Evolutionary conservation across 2,888 invertebrate genomes (phyloP), one percentile per base, ranked within the genome.

Genomic region (Autographa gamma): DNA sequence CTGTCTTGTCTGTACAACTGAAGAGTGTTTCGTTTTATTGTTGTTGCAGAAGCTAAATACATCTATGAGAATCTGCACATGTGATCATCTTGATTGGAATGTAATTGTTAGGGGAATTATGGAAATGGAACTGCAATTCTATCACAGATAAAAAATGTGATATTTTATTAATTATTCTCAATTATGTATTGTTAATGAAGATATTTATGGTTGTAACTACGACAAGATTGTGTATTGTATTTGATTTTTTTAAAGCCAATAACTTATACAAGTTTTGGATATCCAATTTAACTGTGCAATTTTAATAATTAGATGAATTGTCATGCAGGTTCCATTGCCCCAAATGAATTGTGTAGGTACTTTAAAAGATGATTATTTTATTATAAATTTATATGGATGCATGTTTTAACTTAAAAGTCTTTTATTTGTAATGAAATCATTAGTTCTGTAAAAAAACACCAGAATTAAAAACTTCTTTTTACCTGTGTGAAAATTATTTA

Each of bases 71-170:
- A 84, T 86, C 85, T 86, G 77, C 81, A 79, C 77, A 78, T 70
- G 83, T 81, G 84, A 78, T 86, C 84, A 80, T 83, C 84, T 83
- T 81, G 77, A 83, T 78, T 75, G 82, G 73, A 80, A 79, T 81
- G 84, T 86, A 83, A 86, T 48, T 83, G 79, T 85, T 81, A 78
- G 86, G 91, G 91, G 90, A 86, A 85, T 83, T 77, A n/a, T 85
- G 83, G 74, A 78, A 84, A 88, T 89, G 92, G 92, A 93, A 91
- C 93, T 93, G 93, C 93, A 90, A 38, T 88, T 89, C 88, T 91
- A 93, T 92, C 92, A 93, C 93, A 92, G 90, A 93, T 93, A 91
- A 92, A 91, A 91, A 90, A 93, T 94, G 94, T 95, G 94, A 95
- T 95, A 94, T 93, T 93, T 43, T 9, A 41, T 92, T 93, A 83